Evolutionary conservation across 2,113 vertebrate species (phyloP).

Genomic region (Tursiops truncatus): DNA sequence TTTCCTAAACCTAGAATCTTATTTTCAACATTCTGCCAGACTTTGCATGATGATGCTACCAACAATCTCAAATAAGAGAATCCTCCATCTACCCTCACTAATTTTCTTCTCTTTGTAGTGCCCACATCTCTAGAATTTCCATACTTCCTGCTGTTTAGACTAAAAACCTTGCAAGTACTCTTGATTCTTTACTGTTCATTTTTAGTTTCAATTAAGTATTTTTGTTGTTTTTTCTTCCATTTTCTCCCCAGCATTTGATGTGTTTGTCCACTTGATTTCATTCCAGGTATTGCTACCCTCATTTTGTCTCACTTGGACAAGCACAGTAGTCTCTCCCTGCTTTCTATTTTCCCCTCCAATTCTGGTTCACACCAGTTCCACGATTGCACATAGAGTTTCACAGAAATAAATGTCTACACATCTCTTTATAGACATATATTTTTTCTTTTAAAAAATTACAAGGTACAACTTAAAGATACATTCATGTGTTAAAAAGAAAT

Average conservation of each 20-base stretch:
- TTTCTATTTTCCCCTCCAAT: not conserved
- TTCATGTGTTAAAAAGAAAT: not conserved
- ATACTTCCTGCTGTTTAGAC: not conserved
- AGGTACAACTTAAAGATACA: not conserved
- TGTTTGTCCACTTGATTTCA: not conserved
- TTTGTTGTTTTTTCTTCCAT: not conserved
- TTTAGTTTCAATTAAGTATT: not conserved
- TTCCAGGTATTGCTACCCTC: not conserved
- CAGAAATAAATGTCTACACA: not conserved
- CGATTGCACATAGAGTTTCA: not conserved
- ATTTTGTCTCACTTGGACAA: not conserved
- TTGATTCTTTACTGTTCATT: not conserved
- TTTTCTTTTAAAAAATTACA: not conserved
- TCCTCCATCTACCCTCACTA: not conserved
- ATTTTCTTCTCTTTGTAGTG: not conserved
- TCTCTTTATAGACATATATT: not conserved
- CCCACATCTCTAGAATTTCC: not conserved
- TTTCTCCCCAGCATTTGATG: not conserved
- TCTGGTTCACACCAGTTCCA: not conserved
- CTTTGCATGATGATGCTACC: not conserved
- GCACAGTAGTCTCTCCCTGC: not conserved
- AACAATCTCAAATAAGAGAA: not conserved
- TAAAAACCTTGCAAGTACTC: not conserved
- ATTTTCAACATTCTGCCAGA: not conserved
- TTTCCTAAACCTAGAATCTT: not conserved